Evolutionary conservation across 2,888 invertebrate genomes (phyloP).

Genomic region (Hymenopus coronatus): DNA sequence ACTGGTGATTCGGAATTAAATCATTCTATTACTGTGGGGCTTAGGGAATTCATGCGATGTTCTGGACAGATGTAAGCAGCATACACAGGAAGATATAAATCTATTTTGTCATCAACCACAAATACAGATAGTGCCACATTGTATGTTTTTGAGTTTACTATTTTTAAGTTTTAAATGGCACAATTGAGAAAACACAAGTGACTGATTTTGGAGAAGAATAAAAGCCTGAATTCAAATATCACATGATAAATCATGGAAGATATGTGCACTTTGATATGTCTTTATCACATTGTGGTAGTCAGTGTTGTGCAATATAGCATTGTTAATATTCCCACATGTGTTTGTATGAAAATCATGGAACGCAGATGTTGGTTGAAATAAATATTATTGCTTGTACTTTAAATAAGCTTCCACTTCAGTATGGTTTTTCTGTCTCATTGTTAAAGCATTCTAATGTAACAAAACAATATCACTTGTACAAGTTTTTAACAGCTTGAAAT

Average conservation of each 20-base stretch:
- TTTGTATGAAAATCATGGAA: background rate
- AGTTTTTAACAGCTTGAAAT: background rate
- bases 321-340: background rate
- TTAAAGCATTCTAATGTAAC: background rate
- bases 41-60: background rate
- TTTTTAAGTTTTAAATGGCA: background rate
- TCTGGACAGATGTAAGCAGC: background rate
- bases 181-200: background rate
- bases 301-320: background rate
- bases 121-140: background rate
- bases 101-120: background rate
- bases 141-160: background rate
- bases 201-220: background rate
- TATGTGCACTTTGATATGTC: background rate
- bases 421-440: background rate
- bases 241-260: background rate
- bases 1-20: background rate
- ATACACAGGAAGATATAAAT: background rate
- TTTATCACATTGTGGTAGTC: background rate
- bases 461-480: background rate
- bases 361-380: background rate
- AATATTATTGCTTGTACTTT: background rate
- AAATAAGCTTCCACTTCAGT: background rate
- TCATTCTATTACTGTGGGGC: background rate
- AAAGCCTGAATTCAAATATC: background rate